Evolutionary conservation across 2,113 vertebrate species (phyloP).

Genomic region (Malurus melanocephalus): DNA sequence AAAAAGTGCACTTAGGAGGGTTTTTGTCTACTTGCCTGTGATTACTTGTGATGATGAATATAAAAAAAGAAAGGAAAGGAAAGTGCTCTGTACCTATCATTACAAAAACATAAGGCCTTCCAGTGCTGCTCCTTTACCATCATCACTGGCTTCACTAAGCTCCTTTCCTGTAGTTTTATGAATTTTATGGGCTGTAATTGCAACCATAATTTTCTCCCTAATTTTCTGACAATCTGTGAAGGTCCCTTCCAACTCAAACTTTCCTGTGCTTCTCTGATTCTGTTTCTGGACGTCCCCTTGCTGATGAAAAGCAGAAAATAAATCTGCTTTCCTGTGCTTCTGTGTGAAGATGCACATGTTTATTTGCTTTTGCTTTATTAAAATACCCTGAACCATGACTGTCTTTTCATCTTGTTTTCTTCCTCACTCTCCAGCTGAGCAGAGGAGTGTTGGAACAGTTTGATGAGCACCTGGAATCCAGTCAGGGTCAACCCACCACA

Average conservation of each 20-base stretch:
- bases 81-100: neutral
- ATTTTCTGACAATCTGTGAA: neutral
- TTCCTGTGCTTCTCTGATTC: neutral
- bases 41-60: neutral
- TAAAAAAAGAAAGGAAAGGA: neutral
- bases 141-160: neutral
- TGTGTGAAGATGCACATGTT: neutral
- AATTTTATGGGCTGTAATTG: neutral
- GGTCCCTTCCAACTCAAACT: neutral
- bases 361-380: neutral
- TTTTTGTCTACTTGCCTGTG: rapidly evolving
- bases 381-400: neutral
- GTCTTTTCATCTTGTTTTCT: neutral
- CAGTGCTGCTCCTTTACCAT: neutral
- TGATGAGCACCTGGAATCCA: neutral
- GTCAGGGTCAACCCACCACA: neutral
- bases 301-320: neutral
- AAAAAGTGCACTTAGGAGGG: neutral
- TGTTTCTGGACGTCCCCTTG: neutral
- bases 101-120: neutral
- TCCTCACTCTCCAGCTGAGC: neutral
- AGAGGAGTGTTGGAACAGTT: neutral
- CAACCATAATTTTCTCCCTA: neutral
- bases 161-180: neutral
- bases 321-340: neutral